Base-by-base conservation (phyloP, 2,797 vertebrate genomes). In the Crypturellus tataupa region DNA sequence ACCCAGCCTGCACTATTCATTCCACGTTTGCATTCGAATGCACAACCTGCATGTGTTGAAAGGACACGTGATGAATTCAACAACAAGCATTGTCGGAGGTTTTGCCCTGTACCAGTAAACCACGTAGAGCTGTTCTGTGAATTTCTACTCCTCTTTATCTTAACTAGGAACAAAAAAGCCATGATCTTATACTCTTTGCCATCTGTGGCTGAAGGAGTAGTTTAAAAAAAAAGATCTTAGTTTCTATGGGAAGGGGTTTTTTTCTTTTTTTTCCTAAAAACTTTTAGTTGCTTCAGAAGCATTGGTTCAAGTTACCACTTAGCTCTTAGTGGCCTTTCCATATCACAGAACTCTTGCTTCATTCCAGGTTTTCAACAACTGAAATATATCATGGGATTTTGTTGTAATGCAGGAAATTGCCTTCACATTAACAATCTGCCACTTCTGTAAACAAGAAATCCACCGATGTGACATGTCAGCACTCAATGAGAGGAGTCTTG, bases 361-460 rank as follows among this genome's bases (percentile, higher is more conserved):
- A 79, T 93, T 96, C 92, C 91, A 85, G 71, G 77, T 94, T 97
- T 97, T 95, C 93, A 96, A 59, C 94, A 87, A 91, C 82, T 92
- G 82, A 86, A 91, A 94, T 95, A 87, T 77, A 90, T 94, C 7
- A 56, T 79, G 81, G 91, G 90, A 94, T 94, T 96, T 95, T 75
- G 80, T 85, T 92, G 85, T 93, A 97, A 93, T 63, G 88, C 92
- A 95, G 93, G 93, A 96, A 97, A 96, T 96, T 95, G 91, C 87
- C 91, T 91, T 95, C 94, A 75, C 80, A 77, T 94, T 95, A 95
- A 73, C 90, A 93, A 75, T 95, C 81, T 93, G 85, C 78, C 81
- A 71, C 82, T 93, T 94, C 80, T 96, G 89, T 83, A 90, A 96
- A 95, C 91, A 96, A 89, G 86, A 80, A 91, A 81, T 85, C 24